Percentiles rank a stretch among this genome's conserved stretches.
Conservation (phyloP, 2,797 vertebrate genomes). For the Eidolon dupreanum region DNA sequence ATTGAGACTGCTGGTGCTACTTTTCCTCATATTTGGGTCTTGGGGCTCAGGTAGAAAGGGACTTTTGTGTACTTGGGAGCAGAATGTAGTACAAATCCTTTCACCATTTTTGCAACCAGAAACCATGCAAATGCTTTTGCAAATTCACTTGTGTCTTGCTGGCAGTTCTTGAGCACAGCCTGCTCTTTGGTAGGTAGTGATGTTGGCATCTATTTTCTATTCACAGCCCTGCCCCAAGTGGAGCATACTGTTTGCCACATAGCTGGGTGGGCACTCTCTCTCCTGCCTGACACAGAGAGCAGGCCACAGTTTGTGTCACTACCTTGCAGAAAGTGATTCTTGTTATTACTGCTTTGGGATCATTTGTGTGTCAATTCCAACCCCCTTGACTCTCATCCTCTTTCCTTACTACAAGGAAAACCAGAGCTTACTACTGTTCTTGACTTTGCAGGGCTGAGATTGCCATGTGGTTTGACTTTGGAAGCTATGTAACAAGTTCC, state of each 20-base stretch:
- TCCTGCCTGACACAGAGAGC: background rate
- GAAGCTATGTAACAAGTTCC: background rate
- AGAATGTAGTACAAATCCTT: background rate
- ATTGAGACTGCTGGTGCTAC: background rate
- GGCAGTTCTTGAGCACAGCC: background rate
- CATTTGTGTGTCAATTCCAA: background rate
- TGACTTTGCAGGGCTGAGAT: background rate
- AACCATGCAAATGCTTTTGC: slow-evolving; percentile 50
- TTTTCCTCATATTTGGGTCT: background rate
- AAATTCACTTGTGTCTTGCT: background rate
- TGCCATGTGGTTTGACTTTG: background rate
- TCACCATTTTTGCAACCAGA: slow-evolving; percentile 35
- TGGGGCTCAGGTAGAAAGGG: background rate
- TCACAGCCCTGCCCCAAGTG: background rate
- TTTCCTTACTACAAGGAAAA: background rate
- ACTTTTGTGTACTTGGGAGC: background rate
- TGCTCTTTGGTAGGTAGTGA: background rate
- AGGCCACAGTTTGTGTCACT: background rate
- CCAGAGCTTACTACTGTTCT: background rate
- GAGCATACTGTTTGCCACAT: background rate
- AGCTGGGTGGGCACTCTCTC: background rate
- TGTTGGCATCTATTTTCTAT: background rate
- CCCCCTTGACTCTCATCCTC: background rate
- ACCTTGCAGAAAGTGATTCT: background rate
- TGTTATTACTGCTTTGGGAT: background rate